phyloP scores from a whole-genome alignment of 2,888 invertebrate genomes.

The Rotaria sp. region DNA sequence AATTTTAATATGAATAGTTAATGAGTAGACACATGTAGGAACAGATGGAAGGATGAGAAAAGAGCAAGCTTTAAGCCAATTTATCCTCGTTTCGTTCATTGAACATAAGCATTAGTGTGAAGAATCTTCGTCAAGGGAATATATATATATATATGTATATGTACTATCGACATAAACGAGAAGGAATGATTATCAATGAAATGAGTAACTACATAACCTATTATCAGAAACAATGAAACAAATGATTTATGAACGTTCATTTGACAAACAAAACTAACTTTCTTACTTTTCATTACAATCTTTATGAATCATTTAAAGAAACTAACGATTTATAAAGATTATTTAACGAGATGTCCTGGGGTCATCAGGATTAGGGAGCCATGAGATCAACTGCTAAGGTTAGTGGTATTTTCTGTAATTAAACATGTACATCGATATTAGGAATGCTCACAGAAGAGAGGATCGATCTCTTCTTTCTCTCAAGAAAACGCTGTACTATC shows the following conservation, averaged over 20 bases:
- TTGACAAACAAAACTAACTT: too few relatives aligned
- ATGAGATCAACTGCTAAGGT: too few relatives aligned
- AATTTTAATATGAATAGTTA: not conserved
- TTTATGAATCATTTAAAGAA: too few relatives aligned
- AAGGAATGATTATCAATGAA: not conserved
- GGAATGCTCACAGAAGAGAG: too few relatives aligned
- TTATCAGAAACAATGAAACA: not conserved
- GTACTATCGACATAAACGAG: not conserved
- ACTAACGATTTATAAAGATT: too few relatives aligned
- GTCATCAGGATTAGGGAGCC: too few relatives aligned
- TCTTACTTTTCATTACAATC: too few relatives aligned
- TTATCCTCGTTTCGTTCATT: not conserved
- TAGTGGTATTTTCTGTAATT: too few relatives aligned
- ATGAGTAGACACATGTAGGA: constrained; percentile 1
- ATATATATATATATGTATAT: not conserved
- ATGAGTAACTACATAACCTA: not conserved
- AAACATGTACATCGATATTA: too few relatives aligned
- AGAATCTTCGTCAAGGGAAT: not conserved
- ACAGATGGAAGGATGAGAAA: not conserved
- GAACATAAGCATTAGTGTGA: not conserved
- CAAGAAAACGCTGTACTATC: too few relatives aligned
- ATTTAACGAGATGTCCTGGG: too few relatives aligned
- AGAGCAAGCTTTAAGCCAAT: not conserved
- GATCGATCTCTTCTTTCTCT: too few relatives aligned
- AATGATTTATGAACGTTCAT: not conserved